These are phyloP conservation scores for Hafferia zeledoni DNA, from an alignment of 2,797 vertebrate genomes.

Conservation along the genomic window DNA sequence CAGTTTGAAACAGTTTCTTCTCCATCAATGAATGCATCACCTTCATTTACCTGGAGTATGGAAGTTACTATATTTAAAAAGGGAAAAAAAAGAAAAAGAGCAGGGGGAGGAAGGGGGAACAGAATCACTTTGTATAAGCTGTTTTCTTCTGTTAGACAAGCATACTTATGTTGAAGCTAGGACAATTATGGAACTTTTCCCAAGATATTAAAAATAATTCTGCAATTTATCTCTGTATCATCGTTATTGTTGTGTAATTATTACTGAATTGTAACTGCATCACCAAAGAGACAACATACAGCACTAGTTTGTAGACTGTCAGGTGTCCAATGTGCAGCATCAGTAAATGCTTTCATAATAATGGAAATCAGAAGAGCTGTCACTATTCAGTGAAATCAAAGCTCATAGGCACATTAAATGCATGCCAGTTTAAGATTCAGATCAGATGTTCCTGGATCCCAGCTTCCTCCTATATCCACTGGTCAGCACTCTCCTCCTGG, in stretches of 20 bases:
- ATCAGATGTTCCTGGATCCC: neutral
- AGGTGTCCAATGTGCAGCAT: neutral
- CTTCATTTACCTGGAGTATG: neutral
- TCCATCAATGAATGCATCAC: neutral
- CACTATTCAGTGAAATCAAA: neutral
- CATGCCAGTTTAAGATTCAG: neutral
- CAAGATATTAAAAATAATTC: neutral
- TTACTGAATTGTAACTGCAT: neutral
- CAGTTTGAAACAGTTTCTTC: neutral
- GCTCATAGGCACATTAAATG: neutral
- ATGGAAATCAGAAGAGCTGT: neutral
- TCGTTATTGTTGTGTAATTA: neutral
- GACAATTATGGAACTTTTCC: neutral
- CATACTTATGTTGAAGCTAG: neutral
- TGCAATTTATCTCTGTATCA: neutral
- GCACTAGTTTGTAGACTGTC: neutral
- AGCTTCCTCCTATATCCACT: neutral
- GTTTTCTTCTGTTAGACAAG: neutral
- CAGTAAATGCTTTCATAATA: neutral
- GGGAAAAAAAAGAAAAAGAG: neutral
- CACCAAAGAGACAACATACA: neutral
- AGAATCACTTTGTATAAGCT: neutral
- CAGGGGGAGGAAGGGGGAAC: accelerated
- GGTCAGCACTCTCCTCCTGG: neutral
- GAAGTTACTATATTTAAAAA: neutral